Conservation (phyloP, 2,797 vertebrate genomes). For the Gadopsis marmoratus region DNA sequence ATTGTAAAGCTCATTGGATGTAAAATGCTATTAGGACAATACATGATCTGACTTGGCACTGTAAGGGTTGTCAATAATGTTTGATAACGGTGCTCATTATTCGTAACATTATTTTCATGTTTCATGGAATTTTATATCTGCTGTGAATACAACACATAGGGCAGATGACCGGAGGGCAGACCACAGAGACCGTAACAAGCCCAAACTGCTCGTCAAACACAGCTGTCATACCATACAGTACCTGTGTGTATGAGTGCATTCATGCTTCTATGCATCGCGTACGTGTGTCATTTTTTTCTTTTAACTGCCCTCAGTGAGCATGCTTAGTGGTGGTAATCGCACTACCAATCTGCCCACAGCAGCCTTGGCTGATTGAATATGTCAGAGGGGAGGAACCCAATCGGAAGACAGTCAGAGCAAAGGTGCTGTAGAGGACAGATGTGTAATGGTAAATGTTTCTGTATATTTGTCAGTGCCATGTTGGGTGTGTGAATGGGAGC, state of each 20-base stretch:
- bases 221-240: conserved; percentile 34
- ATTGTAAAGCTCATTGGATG: neutral
- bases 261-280: conserved; percentile 58
- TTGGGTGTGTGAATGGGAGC: conserved; percentile 50
- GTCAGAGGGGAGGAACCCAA: conserved; percentile 80
- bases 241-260: conserved; percentile 39
- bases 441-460: conserved; percentile 61
- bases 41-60: conserved; percentile 52
- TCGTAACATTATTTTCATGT: conserved; percentile 20
- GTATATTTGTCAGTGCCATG: conserved; percentile 68
- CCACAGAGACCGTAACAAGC: conserved; percentile 29
- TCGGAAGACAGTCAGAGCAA: conserved; percentile 63
- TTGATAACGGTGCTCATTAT: conserved; percentile 18
- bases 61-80: conserved; percentile 27
- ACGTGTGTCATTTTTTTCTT: conserved; percentile 10
- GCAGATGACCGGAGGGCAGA: conserved; percentile 36
- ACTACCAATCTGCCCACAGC: conserved; percentile 74
- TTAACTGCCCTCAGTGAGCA: conserved; percentile 61
- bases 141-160: conserved; percentile 56
- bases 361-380: conserved; percentile 79
- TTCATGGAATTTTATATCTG: conserved; percentile 43
- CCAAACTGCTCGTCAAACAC: conserved; percentile 22
- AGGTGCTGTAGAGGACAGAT: conserved; percentile 51
- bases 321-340: conserved; percentile 76
- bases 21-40: conserved; percentile 24